A percentile compares a stretch with the other conserved stretches of the same genome.
Conservation (phyloP, 2,113 vertebrate species). For the Dascyllus trimaculatus region DNA sequence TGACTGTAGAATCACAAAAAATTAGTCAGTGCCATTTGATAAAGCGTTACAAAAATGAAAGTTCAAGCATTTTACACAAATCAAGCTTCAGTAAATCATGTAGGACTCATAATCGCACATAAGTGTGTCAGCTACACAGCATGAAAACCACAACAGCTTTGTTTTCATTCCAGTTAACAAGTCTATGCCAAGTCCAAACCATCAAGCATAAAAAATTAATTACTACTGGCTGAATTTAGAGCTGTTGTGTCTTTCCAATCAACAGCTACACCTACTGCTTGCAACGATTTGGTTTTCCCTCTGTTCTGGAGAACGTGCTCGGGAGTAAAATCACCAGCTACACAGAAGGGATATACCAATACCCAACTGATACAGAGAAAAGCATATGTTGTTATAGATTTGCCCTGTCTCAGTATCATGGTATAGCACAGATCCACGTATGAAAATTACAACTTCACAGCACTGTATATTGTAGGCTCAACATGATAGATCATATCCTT, state of each 20-base stretch:
- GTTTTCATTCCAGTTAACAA: neutral
- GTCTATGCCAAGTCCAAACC: neutral
- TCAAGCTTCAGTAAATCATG: neutral
- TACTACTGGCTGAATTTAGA: slow-evolving; percentile 2
- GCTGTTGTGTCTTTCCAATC: neutral
- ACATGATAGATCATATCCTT: no score
- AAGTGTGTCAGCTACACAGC: neutral
- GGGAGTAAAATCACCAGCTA: neutral
- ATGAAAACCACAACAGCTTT: neutral
- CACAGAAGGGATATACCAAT: neutral
- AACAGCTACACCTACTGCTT: neutral
- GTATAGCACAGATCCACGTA: no score
- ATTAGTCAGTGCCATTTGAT: neutral
- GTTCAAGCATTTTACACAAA: neutral
- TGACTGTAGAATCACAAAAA: neutral
- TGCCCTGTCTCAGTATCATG: neutral
- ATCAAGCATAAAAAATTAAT: slow-evolving; percentile 5
- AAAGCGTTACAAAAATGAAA: neutral
- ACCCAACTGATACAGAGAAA: neutral
- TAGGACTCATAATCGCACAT: neutral
- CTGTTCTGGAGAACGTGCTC: neutral
- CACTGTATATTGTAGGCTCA: no score
- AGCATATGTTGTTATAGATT: neutral
- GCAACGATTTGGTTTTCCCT: neutral
- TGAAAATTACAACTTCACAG: no score